A percentile compares a stretch with the other conserved stretches of the same genome.
Conservation (phyloP, 2,113 vertebrate genomes). For the Cyrtonyx montezumae region DNA sequence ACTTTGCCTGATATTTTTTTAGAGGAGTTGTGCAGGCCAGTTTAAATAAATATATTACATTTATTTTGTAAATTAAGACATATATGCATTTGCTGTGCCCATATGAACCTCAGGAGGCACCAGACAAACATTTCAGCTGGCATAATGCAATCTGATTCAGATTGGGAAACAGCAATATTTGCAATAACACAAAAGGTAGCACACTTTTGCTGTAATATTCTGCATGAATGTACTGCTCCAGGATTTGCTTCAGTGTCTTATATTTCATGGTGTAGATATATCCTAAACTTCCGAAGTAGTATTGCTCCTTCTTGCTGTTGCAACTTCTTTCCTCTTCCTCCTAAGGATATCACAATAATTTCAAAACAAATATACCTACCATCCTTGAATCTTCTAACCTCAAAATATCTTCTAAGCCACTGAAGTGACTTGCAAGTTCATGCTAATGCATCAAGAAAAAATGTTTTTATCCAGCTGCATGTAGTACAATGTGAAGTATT, state of each 20-base stretch:
- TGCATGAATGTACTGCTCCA: neutral
- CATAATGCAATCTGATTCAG: neutral
- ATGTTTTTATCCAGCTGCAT: slow-evolving; percentile 22
- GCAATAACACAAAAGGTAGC: neutral
- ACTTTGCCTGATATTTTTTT: neutral
- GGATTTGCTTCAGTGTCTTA: neutral
- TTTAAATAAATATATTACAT: neutral
- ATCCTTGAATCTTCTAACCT: neutral
- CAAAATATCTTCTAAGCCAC: neutral
- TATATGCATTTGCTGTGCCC: neutral
- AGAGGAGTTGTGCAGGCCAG: neutral
- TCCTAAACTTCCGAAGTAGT: neutral
- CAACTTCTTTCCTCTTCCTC: neutral
- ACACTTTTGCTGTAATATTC: neutral
- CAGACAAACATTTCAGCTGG: neutral
- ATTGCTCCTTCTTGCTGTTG: neutral
- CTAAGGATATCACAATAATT: neutral
- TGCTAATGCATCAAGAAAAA: slow-evolving; percentile 4
- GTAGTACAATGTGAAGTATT: slow-evolving; percentile 1
- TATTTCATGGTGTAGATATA: neutral
- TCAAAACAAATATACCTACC: neutral
- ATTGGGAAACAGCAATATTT: neutral
- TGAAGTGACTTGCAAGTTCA: neutral
- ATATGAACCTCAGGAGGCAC: neutral
- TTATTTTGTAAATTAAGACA: neutral